Evolutionary conservation across 35 echinoderm and acorn worm genomes (phyloP), one percentile per base, ranked within the genome.

Genomic region (Apostichopus californicus): DNA sequence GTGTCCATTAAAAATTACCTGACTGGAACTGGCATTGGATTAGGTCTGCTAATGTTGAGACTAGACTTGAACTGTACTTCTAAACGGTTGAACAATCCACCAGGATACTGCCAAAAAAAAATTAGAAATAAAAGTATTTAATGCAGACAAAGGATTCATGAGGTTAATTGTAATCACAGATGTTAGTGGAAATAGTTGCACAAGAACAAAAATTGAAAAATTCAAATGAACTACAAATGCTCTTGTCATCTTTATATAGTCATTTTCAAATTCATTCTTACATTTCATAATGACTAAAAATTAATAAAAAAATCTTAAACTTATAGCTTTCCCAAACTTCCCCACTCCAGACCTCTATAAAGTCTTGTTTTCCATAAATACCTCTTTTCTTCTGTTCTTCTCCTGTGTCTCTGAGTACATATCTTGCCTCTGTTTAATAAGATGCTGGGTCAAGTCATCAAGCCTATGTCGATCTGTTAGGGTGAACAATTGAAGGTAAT

Each of bases 21-120:
- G 26, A 78, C 68, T 11, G 77, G 66, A 10, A 81, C 87, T 79
- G 87, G 91, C 54, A 87, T 78, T 14, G 89, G 54, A 34, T 55
- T 64, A 53, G 93, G 90, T 85, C 94, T 98, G 80, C 82, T 90
- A 78, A 96, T 81, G 73, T 94, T 93, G 26, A 92, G 77, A 66
- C 79, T 96, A 61, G 85, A 86, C 83, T 88, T 94, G 80, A 98
- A 98, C 68, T 98, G 97, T 1, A 81, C 78, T 22, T 98, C 97
- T 8, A 98, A 66, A 78, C 92, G 87, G 79, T 94, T 96, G 91
- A 96, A 98, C 17, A 98, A 87, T 60, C 97, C 97, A 85, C 97
- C 97, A 86, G 93, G 87, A 98, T 93, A 98, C 97, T 98, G 82
- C 17, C 77, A 75, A 85, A 92, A 55, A 92, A 28, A 89, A 81